These are phyloP conservation scores for Dicaeum eximium DNA, from an alignment of 2,113 vertebrate genomes.

Conservation along the genomic window DNA sequence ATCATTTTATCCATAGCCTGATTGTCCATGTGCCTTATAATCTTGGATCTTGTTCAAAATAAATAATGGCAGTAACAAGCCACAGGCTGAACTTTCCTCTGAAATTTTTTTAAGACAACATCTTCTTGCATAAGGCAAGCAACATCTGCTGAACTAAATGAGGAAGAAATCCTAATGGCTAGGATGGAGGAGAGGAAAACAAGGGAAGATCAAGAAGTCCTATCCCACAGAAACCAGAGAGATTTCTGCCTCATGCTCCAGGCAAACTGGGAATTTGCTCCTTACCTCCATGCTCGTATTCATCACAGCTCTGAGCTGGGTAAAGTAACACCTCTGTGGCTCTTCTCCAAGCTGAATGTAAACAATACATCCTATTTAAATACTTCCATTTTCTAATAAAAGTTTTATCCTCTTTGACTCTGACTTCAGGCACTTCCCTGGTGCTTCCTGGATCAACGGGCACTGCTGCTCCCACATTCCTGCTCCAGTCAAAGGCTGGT, in stretches of 20 bases:
- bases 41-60: slow-evolving; percentile 60
- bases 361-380: background rate
- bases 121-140: slow-evolving; percentile 28
- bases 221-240: background rate
- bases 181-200: background rate
- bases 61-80: slow-evolving; percentile 63
- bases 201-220: background rate
- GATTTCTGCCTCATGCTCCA: background rate
- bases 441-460: background rate
- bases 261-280: background rate
- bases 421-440: background rate
- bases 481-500: background rate
- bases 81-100: slow-evolving; percentile 57
- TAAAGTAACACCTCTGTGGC: background rate
- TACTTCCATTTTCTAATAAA: background rate
- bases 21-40: slow-evolving; percentile 63
- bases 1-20: slow-evolving; percentile 58
- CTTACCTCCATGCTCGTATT: background rate
- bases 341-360: background rate
- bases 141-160: slow-evolving; percentile 25
- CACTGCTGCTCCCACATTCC: accelerated
- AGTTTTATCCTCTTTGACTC: background rate
- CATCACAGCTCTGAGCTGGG: background rate
- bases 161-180: background rate
- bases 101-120: slow-evolving; percentile 53